phyloP scores from a whole-genome alignment of 2,797 vertebrate species.

The Echiichthys vipera region DNA sequence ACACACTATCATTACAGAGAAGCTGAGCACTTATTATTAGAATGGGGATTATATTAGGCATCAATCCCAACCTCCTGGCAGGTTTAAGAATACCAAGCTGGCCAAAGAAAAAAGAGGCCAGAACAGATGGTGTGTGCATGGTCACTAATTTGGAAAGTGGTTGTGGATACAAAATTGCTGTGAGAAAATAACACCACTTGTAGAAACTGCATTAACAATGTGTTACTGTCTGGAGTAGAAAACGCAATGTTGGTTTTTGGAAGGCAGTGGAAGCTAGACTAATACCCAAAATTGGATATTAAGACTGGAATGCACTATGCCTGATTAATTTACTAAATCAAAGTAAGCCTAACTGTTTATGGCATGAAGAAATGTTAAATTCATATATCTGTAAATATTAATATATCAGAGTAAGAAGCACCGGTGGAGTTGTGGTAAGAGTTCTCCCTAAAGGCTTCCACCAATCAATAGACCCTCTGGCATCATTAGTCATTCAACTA shows the following conservation, averaged over 20 bases:
- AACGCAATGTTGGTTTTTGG: constrained; percentile 1
- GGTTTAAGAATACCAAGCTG: constrained; percentile 25
- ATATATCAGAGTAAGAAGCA: neutral
- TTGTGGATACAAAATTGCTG: neutral
- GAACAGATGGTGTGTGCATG: constrained; percentile 5
- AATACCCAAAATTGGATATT: constrained; percentile 7
- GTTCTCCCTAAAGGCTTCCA: neutral
- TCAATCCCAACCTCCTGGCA: constrained; percentile 15
- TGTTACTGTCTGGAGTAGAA: constrained; percentile 4
- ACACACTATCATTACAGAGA: constrained; percentile 42
- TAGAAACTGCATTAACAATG: constrained; percentile 8
- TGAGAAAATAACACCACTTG: neutral
- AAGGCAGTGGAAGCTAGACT: neutral
- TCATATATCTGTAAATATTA: neutral
- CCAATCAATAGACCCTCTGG: constrained; percentile 14
- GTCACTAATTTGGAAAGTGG: neutral
- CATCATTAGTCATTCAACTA: constrained; percentile 28
- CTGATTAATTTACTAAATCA: constrained; percentile 8
- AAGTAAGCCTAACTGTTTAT: neutral
- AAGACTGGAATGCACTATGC: neutral
- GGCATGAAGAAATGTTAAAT: neutral
- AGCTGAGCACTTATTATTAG: constrained; percentile 31
- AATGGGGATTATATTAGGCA: constrained; percentile 28
- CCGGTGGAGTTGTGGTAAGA: no score
- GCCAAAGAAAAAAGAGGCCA: constrained; percentile 19